A percentile compares a stretch with the other conserved stretches of the same genome.
phyloP scores from a whole-genome alignment of 2,888 invertebrate species.

The Resseliella maxima region DNA sequence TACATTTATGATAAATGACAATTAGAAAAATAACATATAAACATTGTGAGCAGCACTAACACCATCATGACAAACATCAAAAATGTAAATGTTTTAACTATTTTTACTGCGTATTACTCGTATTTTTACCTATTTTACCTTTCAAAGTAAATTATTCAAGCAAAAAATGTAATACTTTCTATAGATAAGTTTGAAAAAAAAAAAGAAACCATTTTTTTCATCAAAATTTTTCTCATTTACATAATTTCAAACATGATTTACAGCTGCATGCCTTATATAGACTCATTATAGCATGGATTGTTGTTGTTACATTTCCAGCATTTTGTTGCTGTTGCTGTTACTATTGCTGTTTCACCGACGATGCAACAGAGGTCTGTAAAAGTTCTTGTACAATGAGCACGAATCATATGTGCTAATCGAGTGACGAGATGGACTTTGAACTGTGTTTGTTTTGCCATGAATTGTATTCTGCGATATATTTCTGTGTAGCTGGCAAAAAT shows the following conservation, averaged over 20 bases:
- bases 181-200: too few relatives aligned
- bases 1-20: not conserved
- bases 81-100: too few relatives aligned
- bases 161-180: too few relatives aligned
- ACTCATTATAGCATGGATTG: not conserved
- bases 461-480: not conserved
- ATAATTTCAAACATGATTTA: too few relatives aligned
- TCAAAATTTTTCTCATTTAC: too few relatives aligned
- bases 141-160: too few relatives aligned
- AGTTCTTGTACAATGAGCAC: conserved; percentile 3
- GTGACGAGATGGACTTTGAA: not conserved
- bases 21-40: not conserved
- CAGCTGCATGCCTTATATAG: not conserved
- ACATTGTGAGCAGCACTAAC: not conserved
- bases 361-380: not conserved
- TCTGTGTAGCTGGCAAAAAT: too few relatives aligned
- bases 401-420: conserved; percentile 35
- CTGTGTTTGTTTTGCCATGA: not conserved
- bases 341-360: not conserved
- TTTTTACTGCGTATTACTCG: too few relatives aligned
- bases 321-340: not conserved
- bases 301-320: not conserved
- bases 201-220: too few relatives aligned
- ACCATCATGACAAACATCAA: too few relatives aligned
- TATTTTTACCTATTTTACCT: too few relatives aligned